Conservation (phyloP, 2,113 vertebrate species). For the Opisthocomus hoazin region DNA sequence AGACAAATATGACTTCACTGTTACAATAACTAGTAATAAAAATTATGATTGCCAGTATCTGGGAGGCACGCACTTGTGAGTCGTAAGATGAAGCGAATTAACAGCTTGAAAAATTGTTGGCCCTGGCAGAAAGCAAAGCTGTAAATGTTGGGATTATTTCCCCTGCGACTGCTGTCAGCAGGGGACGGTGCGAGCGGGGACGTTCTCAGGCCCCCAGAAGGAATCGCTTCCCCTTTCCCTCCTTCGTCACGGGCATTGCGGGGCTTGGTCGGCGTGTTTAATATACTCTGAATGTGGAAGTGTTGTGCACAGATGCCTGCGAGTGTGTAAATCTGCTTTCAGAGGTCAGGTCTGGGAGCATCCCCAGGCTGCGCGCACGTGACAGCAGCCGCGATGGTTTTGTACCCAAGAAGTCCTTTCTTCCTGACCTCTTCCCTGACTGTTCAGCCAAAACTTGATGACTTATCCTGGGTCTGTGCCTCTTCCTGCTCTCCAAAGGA, state of each 20-base stretch:
- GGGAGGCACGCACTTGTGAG: constrained; percentile 42
- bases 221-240: neutral
- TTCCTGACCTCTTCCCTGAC: neutral
- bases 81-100: constrained; percentile 51
- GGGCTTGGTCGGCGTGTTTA: neutral
- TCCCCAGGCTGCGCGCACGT: rapidly evolving
- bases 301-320: neutral
- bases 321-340: neutral
- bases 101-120: constrained; percentile 68
- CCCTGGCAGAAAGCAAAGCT: constrained; percentile 22
- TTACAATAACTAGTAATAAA: constrained; percentile 59
- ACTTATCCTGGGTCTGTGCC: neutral
- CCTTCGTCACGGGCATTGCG: rapidly evolving
- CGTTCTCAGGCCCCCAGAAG: neutral
- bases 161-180: neutral
- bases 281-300: rapidly evolving
- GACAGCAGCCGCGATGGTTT: neutral
- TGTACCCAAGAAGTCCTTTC: neutral
- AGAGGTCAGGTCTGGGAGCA: rapidly evolving
- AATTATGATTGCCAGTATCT: constrained; percentile 67
- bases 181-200: neutral
- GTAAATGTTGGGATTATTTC: constrained; percentile 32
- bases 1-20: constrained; percentile 23
- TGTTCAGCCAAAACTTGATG: neutral
- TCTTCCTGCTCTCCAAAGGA: neutral